A percentile compares a stretch with the other conserved stretches of the same genome.
Evolutionary conservation across 2,113 vertebrate species (phyloP).

Genomic region (Gasterosteus aculeatus): DNA sequence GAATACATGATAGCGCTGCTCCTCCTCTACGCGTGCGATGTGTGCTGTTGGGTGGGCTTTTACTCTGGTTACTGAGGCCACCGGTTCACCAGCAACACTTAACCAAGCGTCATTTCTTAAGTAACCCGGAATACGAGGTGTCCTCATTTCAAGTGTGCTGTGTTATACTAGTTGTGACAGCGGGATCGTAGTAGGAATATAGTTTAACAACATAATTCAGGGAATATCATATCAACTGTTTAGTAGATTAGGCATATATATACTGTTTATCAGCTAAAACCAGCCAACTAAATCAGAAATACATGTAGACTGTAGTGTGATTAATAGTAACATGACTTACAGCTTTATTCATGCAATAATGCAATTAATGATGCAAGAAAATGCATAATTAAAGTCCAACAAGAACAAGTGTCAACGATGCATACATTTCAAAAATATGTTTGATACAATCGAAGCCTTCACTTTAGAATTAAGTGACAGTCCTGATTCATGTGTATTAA

Average conservation of each 20-base stretch:
- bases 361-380: too few species aligned
- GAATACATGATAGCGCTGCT: constrained; percentile 14
- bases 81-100: constrained; percentile 8
- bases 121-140: not conserved
- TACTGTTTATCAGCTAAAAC: too few species aligned
- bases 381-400: not conserved
- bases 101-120: not conserved
- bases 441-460: not conserved
- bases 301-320: not conserved
- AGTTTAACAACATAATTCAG: not conserved
- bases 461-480: not conserved
- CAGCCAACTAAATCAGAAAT: not conserved
- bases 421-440: too few species aligned
- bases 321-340: not conserved
- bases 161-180: not conserved
- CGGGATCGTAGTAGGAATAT: not conserved
- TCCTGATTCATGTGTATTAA: not conserved
- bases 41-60: constrained; percentile 23
- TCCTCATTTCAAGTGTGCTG: not conserved
- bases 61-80: not conserved
- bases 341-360: not conserved
- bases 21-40: constrained; percentile 23
- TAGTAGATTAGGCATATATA: not conserved
- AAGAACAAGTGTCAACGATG: not conserved
- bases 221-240: not conserved